Evolutionary conservation across 2,797 vertebrate genomes (phyloP).

Genomic region (Phrynocephalus forsythii): DNA sequence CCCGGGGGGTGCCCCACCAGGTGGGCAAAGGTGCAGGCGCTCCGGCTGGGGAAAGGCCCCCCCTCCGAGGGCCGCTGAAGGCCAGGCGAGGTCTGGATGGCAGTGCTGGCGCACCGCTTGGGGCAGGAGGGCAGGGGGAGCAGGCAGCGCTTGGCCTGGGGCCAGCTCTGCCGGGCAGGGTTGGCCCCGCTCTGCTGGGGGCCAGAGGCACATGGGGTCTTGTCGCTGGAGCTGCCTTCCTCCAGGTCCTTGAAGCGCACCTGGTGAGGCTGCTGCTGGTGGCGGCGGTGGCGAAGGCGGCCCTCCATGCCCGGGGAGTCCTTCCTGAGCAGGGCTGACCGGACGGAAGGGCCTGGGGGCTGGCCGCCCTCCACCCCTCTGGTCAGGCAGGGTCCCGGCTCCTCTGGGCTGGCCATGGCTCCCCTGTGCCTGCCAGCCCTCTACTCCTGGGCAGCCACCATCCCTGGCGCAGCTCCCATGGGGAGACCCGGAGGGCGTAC

Average conservation of each 20-base stretch:
- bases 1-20: slow-evolving; percentile 40
- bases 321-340: slow-evolving; percentile 86
- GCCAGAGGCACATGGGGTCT: slow-evolving; percentile 61
- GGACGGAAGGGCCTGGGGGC: slow-evolving; percentile 85
- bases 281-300: slow-evolving; percentile 82
- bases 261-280: slow-evolving; percentile 84
- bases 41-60: slow-evolving; percentile 76
- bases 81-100: slow-evolving; percentile 88
- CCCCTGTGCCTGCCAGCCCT: not conserved
- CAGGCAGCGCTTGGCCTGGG: slow-evolving; percentile 78
- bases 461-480: no score
- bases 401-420: slow-evolving; percentile 83
- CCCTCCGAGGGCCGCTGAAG: slow-evolving; percentile 80
- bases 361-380: slow-evolving; percentile 76
- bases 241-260: slow-evolving; percentile 89
- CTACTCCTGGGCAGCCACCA: not conserved
- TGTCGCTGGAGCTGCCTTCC: slow-evolving; percentile 66
- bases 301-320: slow-evolving; percentile 86
- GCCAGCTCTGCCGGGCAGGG: slow-evolving; percentile 78
- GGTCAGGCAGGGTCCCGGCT: slow-evolving; percentile 78
- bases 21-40: slow-evolving; percentile 74
- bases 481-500: not conserved
- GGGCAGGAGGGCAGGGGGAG: slow-evolving; percentile 84
- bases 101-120: slow-evolving; percentile 82
- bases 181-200: slow-evolving; percentile 53